These are phyloP conservation scores for Prinia subflava DNA, from an alignment of 2,113 vertebrate species.

Conservation along the genomic window DNA sequence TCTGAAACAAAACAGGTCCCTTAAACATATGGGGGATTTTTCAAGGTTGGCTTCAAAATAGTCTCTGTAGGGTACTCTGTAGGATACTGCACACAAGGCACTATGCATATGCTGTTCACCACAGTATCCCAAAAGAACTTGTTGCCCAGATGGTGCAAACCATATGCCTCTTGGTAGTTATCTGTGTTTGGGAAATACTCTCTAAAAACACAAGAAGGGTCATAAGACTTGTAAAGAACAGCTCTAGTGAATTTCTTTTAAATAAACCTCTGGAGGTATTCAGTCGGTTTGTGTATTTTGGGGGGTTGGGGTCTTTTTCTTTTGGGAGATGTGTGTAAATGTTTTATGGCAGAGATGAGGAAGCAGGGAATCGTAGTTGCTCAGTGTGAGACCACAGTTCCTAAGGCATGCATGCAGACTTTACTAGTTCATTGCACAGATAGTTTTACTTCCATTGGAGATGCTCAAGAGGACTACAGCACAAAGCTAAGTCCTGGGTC, in stretches of 20 bases:
- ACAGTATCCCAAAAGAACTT: conserved; percentile 52
- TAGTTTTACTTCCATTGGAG: neutral
- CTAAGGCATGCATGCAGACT: neutral
- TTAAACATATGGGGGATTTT: conserved; percentile 67
- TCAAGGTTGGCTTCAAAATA: conserved; percentile 61
- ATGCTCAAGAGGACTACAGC: neutral
- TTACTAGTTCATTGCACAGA: neutral
- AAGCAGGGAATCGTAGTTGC: neutral
- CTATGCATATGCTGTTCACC: conserved; percentile 53
- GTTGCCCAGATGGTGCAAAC: conserved; percentile 60
- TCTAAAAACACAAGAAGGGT: conserved; percentile 27
- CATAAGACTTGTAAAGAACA: neutral
- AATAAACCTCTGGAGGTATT: neutral
- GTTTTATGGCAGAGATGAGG: neutral
- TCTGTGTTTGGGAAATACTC: conserved; percentile 50
- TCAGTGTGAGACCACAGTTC: neutral
- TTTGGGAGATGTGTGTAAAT: neutral
- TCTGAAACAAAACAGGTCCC: conserved; percentile 45
- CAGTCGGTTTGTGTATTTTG: neutral
- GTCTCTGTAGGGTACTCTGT: conserved; percentile 44
- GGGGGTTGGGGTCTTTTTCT: accelerated
- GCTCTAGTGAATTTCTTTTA: neutral
- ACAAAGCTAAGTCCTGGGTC: neutral
- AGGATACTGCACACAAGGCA: conserved; percentile 28
- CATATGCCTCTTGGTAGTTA: conserved; percentile 57